phyloP scores from a whole-genome alignment of 1,140 invertebrate genomes.

The Camponotus floridanus region DNA sequence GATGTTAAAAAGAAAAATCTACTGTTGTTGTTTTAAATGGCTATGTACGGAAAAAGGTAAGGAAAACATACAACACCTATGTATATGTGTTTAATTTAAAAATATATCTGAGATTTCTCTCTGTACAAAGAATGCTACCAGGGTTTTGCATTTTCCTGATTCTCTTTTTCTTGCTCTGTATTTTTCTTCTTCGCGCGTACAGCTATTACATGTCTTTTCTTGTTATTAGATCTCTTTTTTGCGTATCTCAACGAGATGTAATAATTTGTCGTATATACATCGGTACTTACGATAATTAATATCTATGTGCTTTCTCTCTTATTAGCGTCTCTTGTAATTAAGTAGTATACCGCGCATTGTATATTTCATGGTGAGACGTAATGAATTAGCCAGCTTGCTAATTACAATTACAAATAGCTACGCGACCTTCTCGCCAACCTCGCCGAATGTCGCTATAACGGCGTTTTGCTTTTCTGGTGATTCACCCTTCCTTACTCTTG shows the following conservation, averaged over 20 bases:
- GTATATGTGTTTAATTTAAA: conserved; percentile 29
- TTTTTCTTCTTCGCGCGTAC: neutral
- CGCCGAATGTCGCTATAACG: conserved; percentile 48
- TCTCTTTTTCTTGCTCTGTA: neutral
- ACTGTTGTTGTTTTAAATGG: neutral
- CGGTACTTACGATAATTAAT: conserved; percentile 37
- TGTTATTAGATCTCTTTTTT: conserved; percentile 21
- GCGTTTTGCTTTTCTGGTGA: neutral
- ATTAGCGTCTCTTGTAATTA: neutral
- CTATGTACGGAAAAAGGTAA: neutral
- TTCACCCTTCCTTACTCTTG: conserved; percentile 10
- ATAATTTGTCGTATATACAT: conserved; percentile 32
- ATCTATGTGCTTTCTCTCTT: conserved; percentile 37
- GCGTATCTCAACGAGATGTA: neutral
- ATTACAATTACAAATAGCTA: conserved; percentile 77
- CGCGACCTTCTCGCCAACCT: conserved; percentile 55
- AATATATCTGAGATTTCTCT: neutral
- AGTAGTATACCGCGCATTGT: neutral
- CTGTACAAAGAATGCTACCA: conserved; percentile 8
- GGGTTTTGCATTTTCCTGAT: conserved; percentile 16
- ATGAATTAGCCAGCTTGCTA: conserved; percentile 74
- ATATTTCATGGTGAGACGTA: conserved; percentile 66
- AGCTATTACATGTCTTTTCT: conserved; percentile 20
- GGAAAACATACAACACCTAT: neutral
- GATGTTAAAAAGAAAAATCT: neutral